A percentile compares a stretch with the other conserved stretches of the same genome.
These are phyloP conservation scores for Ceratina calcarata DNA, from an alignment of 1,140 invertebrate genomes.

Conservation along the genomic window DNA sequence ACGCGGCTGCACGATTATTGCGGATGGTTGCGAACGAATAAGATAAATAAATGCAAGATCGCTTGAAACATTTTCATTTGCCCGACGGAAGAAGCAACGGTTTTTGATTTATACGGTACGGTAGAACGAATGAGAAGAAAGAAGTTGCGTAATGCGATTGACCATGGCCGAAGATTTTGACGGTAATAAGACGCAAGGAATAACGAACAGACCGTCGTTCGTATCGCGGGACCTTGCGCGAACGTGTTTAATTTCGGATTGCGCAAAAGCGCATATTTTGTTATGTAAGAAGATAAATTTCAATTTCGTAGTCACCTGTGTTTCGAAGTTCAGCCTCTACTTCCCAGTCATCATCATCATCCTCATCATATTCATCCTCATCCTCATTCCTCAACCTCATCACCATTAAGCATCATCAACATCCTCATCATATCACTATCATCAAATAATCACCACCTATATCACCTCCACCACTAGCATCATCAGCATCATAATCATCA, in stretches of 20 bases:
- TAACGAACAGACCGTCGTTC: no score
- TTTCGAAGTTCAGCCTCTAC: constrained; percentile 48
- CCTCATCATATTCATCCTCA: constrained; percentile 31
- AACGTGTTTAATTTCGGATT: constrained; percentile 3
- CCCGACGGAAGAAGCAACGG: no score
- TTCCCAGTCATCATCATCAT: constrained; percentile 52
- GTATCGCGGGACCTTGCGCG: not conserved
- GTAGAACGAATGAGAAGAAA: no score
- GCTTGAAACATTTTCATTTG: no score
- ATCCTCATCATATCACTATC: constrained; percentile 23
- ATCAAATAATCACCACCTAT: constrained; percentile 17
- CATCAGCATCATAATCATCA: constrained; percentile 16
- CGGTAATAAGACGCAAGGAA: no score
- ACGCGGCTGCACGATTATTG: no score
- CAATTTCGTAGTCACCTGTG: constrained; percentile 62
- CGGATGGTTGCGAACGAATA: not conserved
- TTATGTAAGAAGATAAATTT: constrained; percentile 54
- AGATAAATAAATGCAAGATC: not conserved
- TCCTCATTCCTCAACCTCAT: constrained; percentile 28
- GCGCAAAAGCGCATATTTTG: constrained; percentile 16
- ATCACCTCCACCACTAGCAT: constrained; percentile 1
- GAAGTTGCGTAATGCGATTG: no score
- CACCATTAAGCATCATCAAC: constrained; percentile 1
- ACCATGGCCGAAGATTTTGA: no score
- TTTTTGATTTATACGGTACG: no score